These are phyloP conservation scores for Phoxinus dragarum DNA, from an alignment of 2,797 vertebrate species.

Conservation along the genomic window DNA sequence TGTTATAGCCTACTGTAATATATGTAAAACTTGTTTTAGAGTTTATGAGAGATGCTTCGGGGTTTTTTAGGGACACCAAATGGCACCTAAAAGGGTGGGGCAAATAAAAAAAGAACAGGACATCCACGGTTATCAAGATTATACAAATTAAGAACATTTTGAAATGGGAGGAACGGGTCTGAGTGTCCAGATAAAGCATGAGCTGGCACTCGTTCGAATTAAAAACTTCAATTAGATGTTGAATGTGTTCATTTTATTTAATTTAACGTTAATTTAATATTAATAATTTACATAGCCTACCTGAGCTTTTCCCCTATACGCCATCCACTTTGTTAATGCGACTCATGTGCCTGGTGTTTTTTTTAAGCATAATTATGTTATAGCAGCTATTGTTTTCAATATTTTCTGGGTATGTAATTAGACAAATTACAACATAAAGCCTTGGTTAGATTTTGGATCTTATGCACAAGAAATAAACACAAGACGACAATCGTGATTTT, in stretches of 20 bases:
- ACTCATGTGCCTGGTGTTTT: neutral
- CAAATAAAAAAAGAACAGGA: conserved; percentile 24
- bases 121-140: conserved; percentile 3
- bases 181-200: conserved; percentile 37
- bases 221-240: neutral
- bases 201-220: neutral
- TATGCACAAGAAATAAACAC: neutral
- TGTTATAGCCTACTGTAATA: no score
- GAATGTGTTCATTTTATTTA: neutral
- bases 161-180: conserved; percentile 42
- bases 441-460: neutral
- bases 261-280: neutral
- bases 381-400: neutral
- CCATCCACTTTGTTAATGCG: neutral
- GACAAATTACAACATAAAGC: neutral
- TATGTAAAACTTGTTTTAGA: no score
- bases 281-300: neutral
- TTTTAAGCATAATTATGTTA: neutral
- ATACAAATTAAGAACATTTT: conserved; percentile 29
- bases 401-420: neutral
- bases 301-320: neutral
- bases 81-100: neutral
- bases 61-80: conserved; percentile 36
- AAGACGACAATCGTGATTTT: neutral
- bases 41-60: neutral